A percentile compares a stretch with the other conserved stretches of the same genome.
Conservation (phyloP, 2,113 vertebrate species). For the Tringa solitaria region DNA sequence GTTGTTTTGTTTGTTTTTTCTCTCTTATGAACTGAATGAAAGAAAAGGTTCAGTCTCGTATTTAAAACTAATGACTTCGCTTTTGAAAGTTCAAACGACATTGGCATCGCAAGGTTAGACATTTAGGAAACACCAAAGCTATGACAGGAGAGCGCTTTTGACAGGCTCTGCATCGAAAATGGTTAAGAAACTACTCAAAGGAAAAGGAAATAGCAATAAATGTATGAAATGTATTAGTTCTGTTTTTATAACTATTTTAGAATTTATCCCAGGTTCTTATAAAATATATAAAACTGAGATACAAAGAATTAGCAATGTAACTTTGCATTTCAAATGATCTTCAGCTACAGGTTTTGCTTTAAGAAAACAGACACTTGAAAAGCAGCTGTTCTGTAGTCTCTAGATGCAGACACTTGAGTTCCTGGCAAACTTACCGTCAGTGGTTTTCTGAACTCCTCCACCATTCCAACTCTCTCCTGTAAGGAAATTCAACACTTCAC, state of each 20-base stretch:
- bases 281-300: constrained; percentile 85
- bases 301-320: constrained; percentile 78
- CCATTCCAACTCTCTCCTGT: constrained; percentile 58
- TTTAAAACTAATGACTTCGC: constrained; percentile 22
- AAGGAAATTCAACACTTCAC: constrained; percentile 65
- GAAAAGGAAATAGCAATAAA: constrained; percentile 60
- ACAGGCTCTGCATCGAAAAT: constrained; percentile 63
- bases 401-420: constrained; percentile 70
- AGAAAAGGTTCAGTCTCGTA: constrained; percentile 3
- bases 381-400: constrained; percentile 74
- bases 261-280: constrained; percentile 80
- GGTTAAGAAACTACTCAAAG: constrained; percentile 61
- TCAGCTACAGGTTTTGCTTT: constrained; percentile 78
- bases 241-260: constrained; percentile 72
- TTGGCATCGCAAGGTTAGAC: constrained; percentile 72
- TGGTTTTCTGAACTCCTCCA: constrained; percentile 65
- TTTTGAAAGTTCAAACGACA: constrained; percentile 61
- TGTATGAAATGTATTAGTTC: constrained; percentile 66
- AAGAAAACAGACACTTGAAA: constrained; percentile 76
- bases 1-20: background rate
- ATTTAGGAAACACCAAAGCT: constrained; percentile 71
- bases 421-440: constrained; percentile 70
- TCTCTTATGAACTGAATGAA: constrained; percentile 13
- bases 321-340: constrained; percentile 79
- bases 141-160: constrained; percentile 65